These are phyloP conservation scores for Parasteatoda lunata DNA, from an alignment of 2,888 invertebrate genomes.

Conservation along the genomic window DNA sequence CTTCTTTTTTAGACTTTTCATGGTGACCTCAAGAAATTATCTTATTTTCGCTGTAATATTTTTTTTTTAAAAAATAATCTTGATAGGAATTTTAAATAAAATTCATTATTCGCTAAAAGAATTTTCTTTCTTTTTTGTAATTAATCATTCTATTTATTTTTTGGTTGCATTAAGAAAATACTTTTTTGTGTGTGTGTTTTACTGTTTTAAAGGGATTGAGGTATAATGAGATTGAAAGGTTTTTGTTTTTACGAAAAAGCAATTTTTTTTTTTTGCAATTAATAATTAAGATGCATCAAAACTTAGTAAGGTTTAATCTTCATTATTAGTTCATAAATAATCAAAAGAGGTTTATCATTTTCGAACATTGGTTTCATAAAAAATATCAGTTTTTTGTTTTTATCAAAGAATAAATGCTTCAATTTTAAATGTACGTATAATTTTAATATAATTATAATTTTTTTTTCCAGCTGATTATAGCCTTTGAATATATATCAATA, in stretches of 20 bases:
- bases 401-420: too few species aligned
- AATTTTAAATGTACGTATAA: too few species aligned
- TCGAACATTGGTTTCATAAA: too few species aligned
- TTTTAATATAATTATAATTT: too few species aligned
- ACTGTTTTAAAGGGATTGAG: background rate
- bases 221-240: background rate
- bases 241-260: background rate
- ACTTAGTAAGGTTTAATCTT: too few species aligned
- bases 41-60: constrained; percentile 51
- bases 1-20: constrained; percentile 46
- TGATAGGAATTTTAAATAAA: constrained; percentile 20
- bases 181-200: constrained; percentile 6
- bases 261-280: background rate
- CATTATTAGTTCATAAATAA: too few species aligned
- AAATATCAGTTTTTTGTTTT: too few species aligned
- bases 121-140: constrained; percentile 23
- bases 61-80: constrained; percentile 26
- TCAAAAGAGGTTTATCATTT: too few species aligned
- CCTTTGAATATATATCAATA: too few species aligned
- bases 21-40: constrained; percentile 46
- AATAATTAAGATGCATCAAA: background rate
- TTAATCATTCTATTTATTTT: constrained; percentile 40
- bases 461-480: too few species aligned
- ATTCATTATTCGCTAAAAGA: constrained; percentile 34
- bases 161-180: constrained; percentile 19